Percentiles rank a stretch among this genome's conserved stretches.
phyloP scores from a whole-genome alignment of 2,888 invertebrate genomes.

The Neelides folsomi region DNA sequence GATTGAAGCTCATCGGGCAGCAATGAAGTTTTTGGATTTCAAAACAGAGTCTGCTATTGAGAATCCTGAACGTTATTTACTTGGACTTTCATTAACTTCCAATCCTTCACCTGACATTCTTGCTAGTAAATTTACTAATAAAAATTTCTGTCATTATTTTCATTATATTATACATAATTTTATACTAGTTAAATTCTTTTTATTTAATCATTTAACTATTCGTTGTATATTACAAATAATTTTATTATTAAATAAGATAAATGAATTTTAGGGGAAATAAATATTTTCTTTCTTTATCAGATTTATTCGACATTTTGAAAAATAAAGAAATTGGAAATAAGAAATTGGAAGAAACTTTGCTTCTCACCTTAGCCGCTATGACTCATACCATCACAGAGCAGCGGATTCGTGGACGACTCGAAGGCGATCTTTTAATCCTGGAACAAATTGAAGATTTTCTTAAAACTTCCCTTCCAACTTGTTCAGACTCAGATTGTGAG shows the following conservation, averaged over 20 bases:
- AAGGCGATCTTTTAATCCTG: conserved; percentile 33
- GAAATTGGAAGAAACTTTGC: conserved; percentile 53
- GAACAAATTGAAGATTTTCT: conserved; percentile 36
- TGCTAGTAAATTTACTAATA: conserved; percentile 34
- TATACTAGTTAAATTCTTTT: too few species aligned
- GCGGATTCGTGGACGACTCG: conserved; percentile 12
- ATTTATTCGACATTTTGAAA: conserved; percentile 41
- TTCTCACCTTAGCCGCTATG: conserved; percentile 53
- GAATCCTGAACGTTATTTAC: conserved; percentile 56
- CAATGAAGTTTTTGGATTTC: conserved; percentile 50
- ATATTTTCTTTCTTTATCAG: conserved; percentile 31
- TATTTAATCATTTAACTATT: too few species aligned
- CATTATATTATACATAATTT: too few species aligned
- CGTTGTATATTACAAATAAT: background rate
- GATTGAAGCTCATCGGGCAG: conserved; percentile 51
- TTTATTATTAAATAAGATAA: too few species aligned
- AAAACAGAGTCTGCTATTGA: conserved; percentile 45
- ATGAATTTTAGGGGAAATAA: too few species aligned
- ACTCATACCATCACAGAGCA: conserved; percentile 37
- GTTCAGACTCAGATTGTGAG: conserved; percentile 45
- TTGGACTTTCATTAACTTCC: conserved; percentile 55
- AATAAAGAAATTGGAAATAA: conserved; percentile 42
- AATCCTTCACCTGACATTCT: conserved; percentile 48
- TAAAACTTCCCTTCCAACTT: conserved; percentile 41
- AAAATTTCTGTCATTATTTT: too few species aligned